Evolutionary conservation across 92 coral and sea anemone species (phyloP).

Genomic region (Muricea muricata): DNA sequence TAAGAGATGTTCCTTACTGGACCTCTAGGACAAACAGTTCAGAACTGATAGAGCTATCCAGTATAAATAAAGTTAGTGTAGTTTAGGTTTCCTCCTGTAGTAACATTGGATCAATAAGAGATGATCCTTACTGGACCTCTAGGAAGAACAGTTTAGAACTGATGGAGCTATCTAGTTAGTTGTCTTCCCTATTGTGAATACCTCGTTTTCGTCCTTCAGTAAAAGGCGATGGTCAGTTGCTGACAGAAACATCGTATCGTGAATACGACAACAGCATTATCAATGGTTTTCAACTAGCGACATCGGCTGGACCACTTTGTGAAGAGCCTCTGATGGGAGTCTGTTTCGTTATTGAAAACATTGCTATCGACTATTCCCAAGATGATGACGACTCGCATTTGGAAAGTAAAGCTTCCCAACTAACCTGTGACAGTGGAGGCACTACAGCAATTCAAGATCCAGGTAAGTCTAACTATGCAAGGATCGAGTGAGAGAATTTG

Average conservation of each 20-base stretch:
- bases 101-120: not conserved
- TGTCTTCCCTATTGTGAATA: not conserved
- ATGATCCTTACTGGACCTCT: not conserved
- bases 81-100: not conserved
- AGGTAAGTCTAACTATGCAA: not conserved
- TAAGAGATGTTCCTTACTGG: not conserved
- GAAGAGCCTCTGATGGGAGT: conserved; percentile 99
- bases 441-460: not conserved
- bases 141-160: not conserved
- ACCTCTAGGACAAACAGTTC: not conserved
- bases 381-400: not conserved
- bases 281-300: conserved; percentile 92
- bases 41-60: too few species aligned
- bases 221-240: not conserved
- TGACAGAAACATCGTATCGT: conserved; percentile 55
- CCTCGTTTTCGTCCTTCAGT: conserved; percentile 13
- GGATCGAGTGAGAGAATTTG: too few species aligned
- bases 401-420: not conserved
- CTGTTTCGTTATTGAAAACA: conserved; percentile 84
- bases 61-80: too few species aligned
- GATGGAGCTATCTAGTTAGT: not conserved
- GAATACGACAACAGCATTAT: conserved; percentile 89
- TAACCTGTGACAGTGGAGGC: not conserved
- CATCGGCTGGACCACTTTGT: conserved; percentile 92
- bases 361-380: not conserved